Base-by-base conservation (phyloP, 2,888 invertebrate species). In the Galerucella pusilla region DNA sequence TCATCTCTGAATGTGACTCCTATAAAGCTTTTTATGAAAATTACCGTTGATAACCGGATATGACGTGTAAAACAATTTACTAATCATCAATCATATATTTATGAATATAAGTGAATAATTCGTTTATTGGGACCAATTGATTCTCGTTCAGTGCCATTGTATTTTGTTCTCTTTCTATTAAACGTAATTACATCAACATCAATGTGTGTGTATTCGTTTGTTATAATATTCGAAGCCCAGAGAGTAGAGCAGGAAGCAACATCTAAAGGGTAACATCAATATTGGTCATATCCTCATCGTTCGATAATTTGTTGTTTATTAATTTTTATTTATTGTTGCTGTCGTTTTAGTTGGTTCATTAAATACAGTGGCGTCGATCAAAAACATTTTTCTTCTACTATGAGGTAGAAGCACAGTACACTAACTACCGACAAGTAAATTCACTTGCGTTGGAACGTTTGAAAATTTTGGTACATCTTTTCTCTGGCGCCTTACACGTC, bases 1-100 rank as follows among this genome's bases (percentile, higher is more conserved):
- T 77, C 46, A 46, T 73, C 73, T 75, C 65, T 73, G 73, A 61
- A n/a, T 72, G 69, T 68, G 73, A 9, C 7, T 7, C 75, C 75
- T 71, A 68, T 42, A 60, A 65, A 70, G 72, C 57, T 42, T 20
- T 20, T 69, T 68, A 65, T 60, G 45, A 49, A 78, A 74, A 79
- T 79, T 76, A 74, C 73, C 64, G 73, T 79, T 77, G 75, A 81
- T 79, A 78, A 85, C 86, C 87, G 87, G 87, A 87, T 84, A 81
- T 87, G 87, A 87, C 87, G 86, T 84, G 81, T 85, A 75, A 85
- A 85, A 86, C 86, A 87, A 87, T 87, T 87, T 87, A 86, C 87
- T 87, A 87, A 87, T 87, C 87, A 87, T 87, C 87, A 87, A 87
- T 87, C 87, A 87, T 87, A 86, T 87, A 87, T 87, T 87, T 87